Conservation (phyloP, 2,888 invertebrate species). For the Microplitis deprimator region DNA sequence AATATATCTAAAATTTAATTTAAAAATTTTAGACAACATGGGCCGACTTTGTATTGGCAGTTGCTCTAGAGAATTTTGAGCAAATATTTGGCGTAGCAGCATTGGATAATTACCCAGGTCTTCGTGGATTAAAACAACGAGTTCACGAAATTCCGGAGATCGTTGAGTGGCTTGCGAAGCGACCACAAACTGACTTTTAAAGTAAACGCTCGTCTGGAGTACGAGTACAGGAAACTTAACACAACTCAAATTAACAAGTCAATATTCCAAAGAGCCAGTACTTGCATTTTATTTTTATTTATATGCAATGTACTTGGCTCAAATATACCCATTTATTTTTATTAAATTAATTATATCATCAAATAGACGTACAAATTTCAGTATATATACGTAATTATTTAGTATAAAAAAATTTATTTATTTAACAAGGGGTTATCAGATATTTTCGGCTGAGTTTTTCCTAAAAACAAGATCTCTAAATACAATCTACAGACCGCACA, state of each 20-base stretch:
- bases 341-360: background rate
- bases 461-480: too few species aligned
- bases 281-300: background rate
- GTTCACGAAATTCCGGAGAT: constrained; percentile 74
- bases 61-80: constrained; percentile 74
- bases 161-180: constrained; percentile 74
- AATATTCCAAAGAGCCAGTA: background rate
- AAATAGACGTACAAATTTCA: constrained; percentile 10
- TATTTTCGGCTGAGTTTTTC: too few species aligned
- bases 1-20: too few species aligned
- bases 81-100: constrained; percentile 73
- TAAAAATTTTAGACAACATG: constrained; percentile 73
- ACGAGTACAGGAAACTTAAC: background rate
- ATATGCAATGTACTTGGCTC: background rate
- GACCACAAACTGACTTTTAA: constrained; percentile 75
- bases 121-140: constrained; percentile 73
- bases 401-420: constrained; percentile 13
- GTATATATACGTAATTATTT: background rate
- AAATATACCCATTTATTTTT: background rate
- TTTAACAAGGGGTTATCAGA: background rate
- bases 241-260: background rate
- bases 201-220: constrained; percentile 18
- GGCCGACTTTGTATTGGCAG: constrained; percentile 76
- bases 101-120: constrained; percentile 73
- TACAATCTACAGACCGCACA: too few species aligned